These are phyloP conservation scores for Dendrolimus houi DNA, from an alignment of 2,888 invertebrate genomes.

Conservation along the genomic window DNA sequence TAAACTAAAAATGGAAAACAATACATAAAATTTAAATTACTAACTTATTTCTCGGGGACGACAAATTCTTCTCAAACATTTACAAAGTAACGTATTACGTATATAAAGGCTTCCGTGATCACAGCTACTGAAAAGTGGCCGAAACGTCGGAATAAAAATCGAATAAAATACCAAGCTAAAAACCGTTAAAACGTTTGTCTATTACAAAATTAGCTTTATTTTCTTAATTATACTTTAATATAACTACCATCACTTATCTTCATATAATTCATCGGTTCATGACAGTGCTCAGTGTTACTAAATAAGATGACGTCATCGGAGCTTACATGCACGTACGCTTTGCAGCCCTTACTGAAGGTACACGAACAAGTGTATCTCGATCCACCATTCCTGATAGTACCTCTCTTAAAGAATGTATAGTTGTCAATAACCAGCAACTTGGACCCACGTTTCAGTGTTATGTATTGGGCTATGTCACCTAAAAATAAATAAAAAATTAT, in stretches of 20 bases:
- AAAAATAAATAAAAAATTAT: not conserved
- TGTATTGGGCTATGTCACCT: conserved; percentile 10
- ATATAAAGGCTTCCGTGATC: no score
- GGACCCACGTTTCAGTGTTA: conserved; percentile 13
- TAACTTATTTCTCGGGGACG: no score
- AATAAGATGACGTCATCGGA: conserved; percentile 15
- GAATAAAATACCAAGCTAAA: no score
- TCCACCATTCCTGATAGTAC: conserved; percentile 11
- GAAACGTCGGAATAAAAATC: no score
- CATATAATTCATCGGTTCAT: conserved; percentile 14
- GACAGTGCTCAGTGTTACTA: conserved; percentile 15
- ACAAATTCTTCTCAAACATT: no score
- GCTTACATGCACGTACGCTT: conserved; percentile 20
- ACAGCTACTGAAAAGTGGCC: no score
- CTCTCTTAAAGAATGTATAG: conserved; percentile 20
- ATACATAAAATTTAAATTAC: no score
- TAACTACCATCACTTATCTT: conserved; percentile 7
- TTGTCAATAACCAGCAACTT: conserved; percentile 20
- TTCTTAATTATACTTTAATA: conserved; percentile 4
- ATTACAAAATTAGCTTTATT: no score
- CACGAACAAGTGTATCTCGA: conserved; percentile 23
- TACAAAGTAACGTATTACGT: no score
- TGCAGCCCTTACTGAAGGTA: conserved; percentile 18
- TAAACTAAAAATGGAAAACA: no score
- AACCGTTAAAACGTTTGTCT: no score